Percentiles rank a stretch among this genome's conserved stretches.
phyloP scores from a whole-genome alignment of 2,113 vertebrate species.

The Rhinogobius similis region DNA sequence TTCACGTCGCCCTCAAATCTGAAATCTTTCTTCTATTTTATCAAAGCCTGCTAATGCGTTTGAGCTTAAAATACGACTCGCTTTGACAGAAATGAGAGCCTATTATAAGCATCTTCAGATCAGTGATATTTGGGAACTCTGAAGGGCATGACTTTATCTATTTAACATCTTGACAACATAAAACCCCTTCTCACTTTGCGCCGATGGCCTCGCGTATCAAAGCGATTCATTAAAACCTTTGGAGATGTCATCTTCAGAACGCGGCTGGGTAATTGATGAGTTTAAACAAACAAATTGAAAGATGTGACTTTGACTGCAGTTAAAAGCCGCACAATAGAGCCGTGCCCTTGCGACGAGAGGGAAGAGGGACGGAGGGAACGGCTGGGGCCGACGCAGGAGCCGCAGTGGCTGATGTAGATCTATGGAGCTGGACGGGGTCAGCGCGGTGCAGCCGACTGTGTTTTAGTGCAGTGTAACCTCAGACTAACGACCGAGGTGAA shows the following conservation, averaged over 20 bases:
- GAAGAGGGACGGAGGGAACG: neutral
- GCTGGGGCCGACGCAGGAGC: slow-evolving; percentile 36
- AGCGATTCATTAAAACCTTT: slow-evolving; percentile 16
- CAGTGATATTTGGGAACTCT: slow-evolving; percentile 15
- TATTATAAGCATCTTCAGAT: slow-evolving; percentile 40
- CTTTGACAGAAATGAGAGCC: slow-evolving; percentile 22
- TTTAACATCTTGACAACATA: slow-evolving; percentile 10
- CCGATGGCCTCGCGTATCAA: slow-evolving; percentile 8
- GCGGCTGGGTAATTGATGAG: neutral
- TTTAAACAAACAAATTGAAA: slow-evolving; percentile 18
- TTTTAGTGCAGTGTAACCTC: slow-evolving; percentile 63
- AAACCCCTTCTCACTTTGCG: slow-evolving; percentile 8
- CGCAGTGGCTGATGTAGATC: slow-evolving; percentile 61
- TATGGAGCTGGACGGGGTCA: slow-evolving; percentile 63
- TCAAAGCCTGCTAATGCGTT: slow-evolving; percentile 35
- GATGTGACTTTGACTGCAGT: slow-evolving; percentile 14
- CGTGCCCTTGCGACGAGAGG: slow-evolving; percentile 51
- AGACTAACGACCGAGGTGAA: slow-evolving; percentile 48
- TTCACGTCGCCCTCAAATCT: neutral
- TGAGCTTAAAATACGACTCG: neutral
- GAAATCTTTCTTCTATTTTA: slow-evolving; percentile 11
- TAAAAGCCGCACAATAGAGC: neutral
- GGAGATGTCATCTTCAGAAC: neutral
- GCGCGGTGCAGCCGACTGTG: slow-evolving; percentile 57
- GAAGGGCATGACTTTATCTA: slow-evolving; percentile 37